A percentile compares a stretch with the other conserved stretches of the same genome.
Conservation (phyloP, 1,140 invertebrate genomes). For the Saccostrea cuccullata region DNA sequence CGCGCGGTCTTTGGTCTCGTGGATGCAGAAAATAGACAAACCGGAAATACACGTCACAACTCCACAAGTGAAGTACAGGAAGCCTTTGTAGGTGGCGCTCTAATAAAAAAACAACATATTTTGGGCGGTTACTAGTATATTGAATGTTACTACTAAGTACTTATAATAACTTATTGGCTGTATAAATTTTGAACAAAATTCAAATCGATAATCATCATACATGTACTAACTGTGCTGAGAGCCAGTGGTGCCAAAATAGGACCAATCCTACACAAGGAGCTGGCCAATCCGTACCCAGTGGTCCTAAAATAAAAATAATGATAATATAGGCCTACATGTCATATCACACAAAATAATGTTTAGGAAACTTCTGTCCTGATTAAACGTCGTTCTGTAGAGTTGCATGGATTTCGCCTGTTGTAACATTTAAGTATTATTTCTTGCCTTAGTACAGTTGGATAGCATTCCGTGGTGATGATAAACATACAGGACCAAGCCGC, state of each 20-base stretch:
- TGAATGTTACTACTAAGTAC: too few relatives aligned
- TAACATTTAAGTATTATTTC: not conserved
- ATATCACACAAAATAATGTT: too few relatives aligned
- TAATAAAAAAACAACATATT: not conserved
- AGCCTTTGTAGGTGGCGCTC: not conserved
- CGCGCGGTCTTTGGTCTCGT: not conserved
- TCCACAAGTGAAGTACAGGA: constrained; percentile 13
- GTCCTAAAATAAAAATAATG: not conserved
- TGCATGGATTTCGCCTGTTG: too few relatives aligned
- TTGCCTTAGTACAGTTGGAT: constrained; percentile 11
- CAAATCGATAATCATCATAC: too few relatives aligned
- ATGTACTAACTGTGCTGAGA: not conserved
- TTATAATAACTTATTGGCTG: too few relatives aligned
- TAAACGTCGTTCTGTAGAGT: too few relatives aligned
- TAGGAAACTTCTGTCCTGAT: too few relatives aligned
- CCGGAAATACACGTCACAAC: constrained; percentile 6
- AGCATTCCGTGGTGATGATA: constrained; percentile 20
- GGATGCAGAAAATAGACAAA: constrained; percentile 13
- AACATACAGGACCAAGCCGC: not conserved
- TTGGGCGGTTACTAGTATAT: not conserved
- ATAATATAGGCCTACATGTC: too few relatives aligned
- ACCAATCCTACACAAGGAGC: not conserved
- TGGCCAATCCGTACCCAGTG: not conserved
- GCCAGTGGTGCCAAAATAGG: not conserved
- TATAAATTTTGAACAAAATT: too few relatives aligned